Evolutionary conservation across 2,888 invertebrate genomes (phyloP).

Genomic region (Camptogramma bilineatum): DNA sequence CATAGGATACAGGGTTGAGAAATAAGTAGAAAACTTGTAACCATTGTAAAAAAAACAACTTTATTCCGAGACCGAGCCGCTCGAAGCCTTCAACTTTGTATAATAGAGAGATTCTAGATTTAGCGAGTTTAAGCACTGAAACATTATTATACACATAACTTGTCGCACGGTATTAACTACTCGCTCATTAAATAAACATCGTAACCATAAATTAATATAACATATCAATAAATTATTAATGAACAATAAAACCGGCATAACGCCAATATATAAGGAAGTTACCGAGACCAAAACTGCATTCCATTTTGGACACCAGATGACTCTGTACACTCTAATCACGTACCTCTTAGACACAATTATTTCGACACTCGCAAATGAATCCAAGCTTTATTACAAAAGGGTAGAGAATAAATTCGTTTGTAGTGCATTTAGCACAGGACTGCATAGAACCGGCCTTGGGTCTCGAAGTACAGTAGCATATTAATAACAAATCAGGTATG

Average conservation of each 20-base stretch:
- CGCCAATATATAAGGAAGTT: slow-evolving; percentile 29
- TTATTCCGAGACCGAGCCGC: too few relatives aligned
- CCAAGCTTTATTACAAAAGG: slow-evolving; percentile 18
- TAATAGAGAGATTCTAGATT: too few relatives aligned
- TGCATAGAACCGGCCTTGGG: slow-evolving; percentile 74
- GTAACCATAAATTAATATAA: slow-evolving; percentile 1
- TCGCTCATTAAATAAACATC: neutral
- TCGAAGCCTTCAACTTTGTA: too few relatives aligned
- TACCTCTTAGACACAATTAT: slow-evolving; percentile 41
- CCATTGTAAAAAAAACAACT: too few relatives aligned
- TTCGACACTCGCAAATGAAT: slow-evolving; percentile 15
- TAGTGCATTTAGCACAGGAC: slow-evolving; percentile 37
- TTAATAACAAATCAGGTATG: slow-evolving; percentile 80
- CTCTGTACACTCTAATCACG: slow-evolving; percentile 65
- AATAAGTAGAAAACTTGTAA: too few relatives aligned
- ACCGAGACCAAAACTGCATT: slow-evolving; percentile 51
- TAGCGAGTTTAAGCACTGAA: too few relatives aligned
- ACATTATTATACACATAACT: neutral
- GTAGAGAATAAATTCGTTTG: slow-evolving; percentile 38
- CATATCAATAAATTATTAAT: slow-evolving; percentile 8
- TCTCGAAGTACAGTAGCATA: slow-evolving; percentile 73
- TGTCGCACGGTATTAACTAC: neutral
- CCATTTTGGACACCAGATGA: slow-evolving; percentile 68
- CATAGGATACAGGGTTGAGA: too few relatives aligned
- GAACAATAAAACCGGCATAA: slow-evolving; percentile 11